Base-by-base conservation (phyloP, 2,888 invertebrate genomes). In the Trissonchulus latispiculum region DNA sequence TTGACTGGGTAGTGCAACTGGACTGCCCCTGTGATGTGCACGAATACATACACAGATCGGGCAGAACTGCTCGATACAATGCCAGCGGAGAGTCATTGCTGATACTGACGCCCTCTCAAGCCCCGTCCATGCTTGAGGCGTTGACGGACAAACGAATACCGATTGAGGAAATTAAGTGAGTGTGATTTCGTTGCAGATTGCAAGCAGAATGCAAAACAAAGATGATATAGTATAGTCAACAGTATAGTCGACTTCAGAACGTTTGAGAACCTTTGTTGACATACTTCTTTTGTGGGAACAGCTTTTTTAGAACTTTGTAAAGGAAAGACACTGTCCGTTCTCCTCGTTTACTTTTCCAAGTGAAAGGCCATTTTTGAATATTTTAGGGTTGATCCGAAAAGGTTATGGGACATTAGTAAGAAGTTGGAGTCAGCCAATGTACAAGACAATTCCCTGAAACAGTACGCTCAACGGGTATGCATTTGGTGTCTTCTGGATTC, bases 11-110 rank as follows among this genome's bases (percentile, higher is more conserved):
- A 0, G 88, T 99, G 74, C 99, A 99, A 84, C 87, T 92, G 83
- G 99, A 99, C 84, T 97, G 97, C 84, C 97, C 99, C 0, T 95
- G 96, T 85, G 92, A 95, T 87, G 90, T 90, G 0, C 91, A 91
- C 72, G 94, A 95, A 1, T 99, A 99, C 80, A 95, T 99, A 77
- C 99, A 99, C 84, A 87, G 99, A 77, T 86, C 78, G 8, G 81
- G 81, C 31, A 71, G 81, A 69, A 83, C 80, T 8, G 82, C 82
- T 1, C 72, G 82, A 77, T 92, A 90, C 81, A 88, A 90, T 75
- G 87, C 89, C 77, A 90, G 89, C 61, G 95, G 95, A 0, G 92
- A 96, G 85, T 91, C 94, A 62, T 85, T 97, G 18, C 84, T 99
- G 23, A 89, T 97, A 79, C 85, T 99, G 68, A 85, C 92, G 72